phyloP scores from a whole-genome alignment of 2,888 invertebrate genomes.

The Drosophila tanythrix region DNA sequence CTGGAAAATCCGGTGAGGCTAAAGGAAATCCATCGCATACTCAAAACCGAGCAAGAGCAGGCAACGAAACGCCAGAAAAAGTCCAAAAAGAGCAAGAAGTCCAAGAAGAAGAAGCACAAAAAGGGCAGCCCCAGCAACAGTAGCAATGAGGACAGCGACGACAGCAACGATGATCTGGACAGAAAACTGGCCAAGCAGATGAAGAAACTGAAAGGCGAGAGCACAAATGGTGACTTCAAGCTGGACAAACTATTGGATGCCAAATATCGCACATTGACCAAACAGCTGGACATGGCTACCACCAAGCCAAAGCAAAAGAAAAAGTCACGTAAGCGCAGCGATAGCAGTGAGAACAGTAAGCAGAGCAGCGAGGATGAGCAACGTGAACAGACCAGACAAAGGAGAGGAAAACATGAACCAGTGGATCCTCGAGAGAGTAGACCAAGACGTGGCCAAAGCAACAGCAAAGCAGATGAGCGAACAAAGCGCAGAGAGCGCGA shows the following conservation, averaged over 20 bases:
- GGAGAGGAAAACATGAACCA: not conserved
- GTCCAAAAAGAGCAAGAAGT: constrained; percentile 70
- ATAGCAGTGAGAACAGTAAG: not conserved
- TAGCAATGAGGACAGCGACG: constrained; percentile 41
- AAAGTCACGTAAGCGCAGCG: constrained; percentile 29
- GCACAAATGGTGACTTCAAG: constrained; percentile 71
- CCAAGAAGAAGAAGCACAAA: constrained; percentile 76
- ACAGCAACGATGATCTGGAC: constrained; percentile 86
- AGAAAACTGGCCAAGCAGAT: constrained; percentile 86
- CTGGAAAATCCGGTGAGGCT: constrained; percentile 96
- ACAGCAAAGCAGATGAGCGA: constrained; percentile 12
- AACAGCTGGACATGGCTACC: constrained; percentile 83
- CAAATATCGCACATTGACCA: constrained; percentile 84
- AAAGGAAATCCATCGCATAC: constrained; percentile 92
- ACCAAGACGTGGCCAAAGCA: constrained; percentile 17
- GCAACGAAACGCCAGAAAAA: constrained; percentile 58
- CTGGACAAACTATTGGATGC: constrained; percentile 82
- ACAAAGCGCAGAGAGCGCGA: constrained; percentile 2
- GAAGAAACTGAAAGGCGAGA: constrained; percentile 87
- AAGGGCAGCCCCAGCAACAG: constrained; percentile 83
- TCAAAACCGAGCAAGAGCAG: constrained; percentile 87
- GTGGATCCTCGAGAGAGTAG: not conserved
- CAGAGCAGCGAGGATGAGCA: not conserved
- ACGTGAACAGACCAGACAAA: not conserved
- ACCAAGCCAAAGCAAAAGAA: constrained; percentile 56